Evolutionary conservation across 1,140 invertebrate species (phyloP).

Genomic region (Watersipora subatra): DNA sequence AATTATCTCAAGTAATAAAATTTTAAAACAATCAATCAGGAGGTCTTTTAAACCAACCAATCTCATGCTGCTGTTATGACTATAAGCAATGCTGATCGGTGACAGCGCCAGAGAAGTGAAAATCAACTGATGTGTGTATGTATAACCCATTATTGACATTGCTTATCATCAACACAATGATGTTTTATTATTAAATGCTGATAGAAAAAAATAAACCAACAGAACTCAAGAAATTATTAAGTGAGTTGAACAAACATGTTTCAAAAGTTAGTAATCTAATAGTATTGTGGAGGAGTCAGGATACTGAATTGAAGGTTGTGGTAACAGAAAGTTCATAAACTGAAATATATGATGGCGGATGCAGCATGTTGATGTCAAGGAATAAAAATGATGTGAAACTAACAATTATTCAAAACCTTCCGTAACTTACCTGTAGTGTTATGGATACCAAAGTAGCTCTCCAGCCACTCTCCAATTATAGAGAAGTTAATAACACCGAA

Average conservation of each 20-base stretch:
- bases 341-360: not conserved
- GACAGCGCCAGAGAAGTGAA: no score
- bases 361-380: no score
- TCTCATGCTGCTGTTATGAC: no score
- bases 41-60: not conserved
- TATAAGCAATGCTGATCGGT: no score
- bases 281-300: not conserved
- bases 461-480: slow-evolving; percentile 62
- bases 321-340: not conserved
- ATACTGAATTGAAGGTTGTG: not conserved
- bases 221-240: no score
- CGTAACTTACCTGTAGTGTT: slow-evolving; percentile 45
- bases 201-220: no score
- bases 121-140: not conserved
- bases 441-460: slow-evolving; percentile 64
- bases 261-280: no score
- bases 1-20: slow-evolving; percentile 9
- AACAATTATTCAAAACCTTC: not conserved
- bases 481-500: slow-evolving; percentile 65
- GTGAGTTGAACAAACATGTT: no score
- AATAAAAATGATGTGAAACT: not conserved
- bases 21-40: slow-evolving; percentile 6
- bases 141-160: not conserved
- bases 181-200: no score
- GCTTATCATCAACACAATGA: not conserved